These are phyloP conservation scores for Gila orcuttii DNA, from an alignment of 2,113 vertebrate genomes.

Conservation along the genomic window DNA sequence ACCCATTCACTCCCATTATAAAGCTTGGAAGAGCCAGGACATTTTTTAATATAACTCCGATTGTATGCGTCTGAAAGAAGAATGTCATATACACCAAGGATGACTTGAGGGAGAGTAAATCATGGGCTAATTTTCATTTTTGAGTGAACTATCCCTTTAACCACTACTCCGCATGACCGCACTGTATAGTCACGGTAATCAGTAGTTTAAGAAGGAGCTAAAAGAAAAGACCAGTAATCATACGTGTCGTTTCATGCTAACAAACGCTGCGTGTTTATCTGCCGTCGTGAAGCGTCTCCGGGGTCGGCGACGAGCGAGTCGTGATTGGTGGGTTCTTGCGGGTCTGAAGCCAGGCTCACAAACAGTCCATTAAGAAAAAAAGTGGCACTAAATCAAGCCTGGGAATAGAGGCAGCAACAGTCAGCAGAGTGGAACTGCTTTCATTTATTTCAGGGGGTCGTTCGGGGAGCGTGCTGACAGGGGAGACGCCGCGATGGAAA, in stretches of 20 bases:
- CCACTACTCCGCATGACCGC: not conserved
- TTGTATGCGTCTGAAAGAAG: too few relatives aligned
- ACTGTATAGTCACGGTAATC: not conserved
- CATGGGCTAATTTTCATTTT: too few relatives aligned
- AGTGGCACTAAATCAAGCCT: constrained; percentile 56
- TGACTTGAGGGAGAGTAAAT: too few relatives aligned
- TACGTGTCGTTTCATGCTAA: not conserved
- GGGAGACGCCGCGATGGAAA: constrained; percentile 48
- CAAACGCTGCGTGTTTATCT: not conserved
- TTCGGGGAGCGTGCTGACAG: constrained; percentile 50
- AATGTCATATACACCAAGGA: too few relatives aligned
- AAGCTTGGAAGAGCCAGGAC: too few relatives aligned
- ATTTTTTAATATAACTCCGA: too few relatives aligned
- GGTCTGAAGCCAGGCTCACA: constrained; percentile 54
- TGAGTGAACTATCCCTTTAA: not conserved
- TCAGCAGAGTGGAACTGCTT: constrained; percentile 60
- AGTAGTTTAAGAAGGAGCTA: not conserved
- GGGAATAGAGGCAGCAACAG: constrained; percentile 51
- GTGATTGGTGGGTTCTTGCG: constrained; percentile 50
- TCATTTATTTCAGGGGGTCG: constrained; percentile 56
- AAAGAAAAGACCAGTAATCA: not conserved
- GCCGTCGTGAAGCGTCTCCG: not conserved
- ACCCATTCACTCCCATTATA: too few relatives aligned
- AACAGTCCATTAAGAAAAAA: constrained; percentile 58
- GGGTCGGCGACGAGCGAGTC: not conserved